Evolutionary conservation across 1,140 invertebrate species (phyloP).

Genomic region (Caenorhabditis brenneri): DNA sequence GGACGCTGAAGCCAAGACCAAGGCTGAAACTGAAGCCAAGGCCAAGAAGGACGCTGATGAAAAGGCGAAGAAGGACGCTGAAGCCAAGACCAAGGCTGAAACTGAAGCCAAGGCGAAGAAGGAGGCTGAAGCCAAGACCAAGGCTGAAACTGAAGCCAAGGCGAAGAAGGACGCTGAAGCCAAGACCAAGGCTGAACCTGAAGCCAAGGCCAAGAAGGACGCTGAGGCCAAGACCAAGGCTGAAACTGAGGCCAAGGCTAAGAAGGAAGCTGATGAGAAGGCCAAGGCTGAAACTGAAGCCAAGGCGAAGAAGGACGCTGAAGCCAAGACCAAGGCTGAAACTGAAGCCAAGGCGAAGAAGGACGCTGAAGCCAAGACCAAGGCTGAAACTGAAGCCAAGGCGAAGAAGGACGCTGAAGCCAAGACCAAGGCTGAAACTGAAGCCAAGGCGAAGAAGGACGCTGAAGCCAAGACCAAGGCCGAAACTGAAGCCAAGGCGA

Average conservation of each 20-base stretch:
- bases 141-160: background rate
- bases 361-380: background rate
- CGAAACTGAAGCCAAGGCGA: background rate
- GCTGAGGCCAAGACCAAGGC: background rate
- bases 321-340: background rate
- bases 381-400: background rate
- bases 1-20: conserved; percentile 21
- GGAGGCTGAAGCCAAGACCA: background rate
- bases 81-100: background rate
- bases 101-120: background rate
- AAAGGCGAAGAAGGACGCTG: background rate
- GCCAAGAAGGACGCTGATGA: background rate
- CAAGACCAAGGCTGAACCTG: background rate
- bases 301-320: background rate
- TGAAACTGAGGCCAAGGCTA: background rate
- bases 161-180: background rate
- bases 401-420: conserved; percentile 2
- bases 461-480: background rate
- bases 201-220: background rate
- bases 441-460: background rate
- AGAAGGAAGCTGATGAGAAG: background rate
- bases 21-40: background rate
- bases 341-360: background rate
- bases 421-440: too few species aligned
- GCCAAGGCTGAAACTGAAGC: background rate